These are phyloP conservation scores for Drosophila atroscutellata DNA, from an alignment of 2,888 invertebrate species.

Conservation along the genomic window DNA sequence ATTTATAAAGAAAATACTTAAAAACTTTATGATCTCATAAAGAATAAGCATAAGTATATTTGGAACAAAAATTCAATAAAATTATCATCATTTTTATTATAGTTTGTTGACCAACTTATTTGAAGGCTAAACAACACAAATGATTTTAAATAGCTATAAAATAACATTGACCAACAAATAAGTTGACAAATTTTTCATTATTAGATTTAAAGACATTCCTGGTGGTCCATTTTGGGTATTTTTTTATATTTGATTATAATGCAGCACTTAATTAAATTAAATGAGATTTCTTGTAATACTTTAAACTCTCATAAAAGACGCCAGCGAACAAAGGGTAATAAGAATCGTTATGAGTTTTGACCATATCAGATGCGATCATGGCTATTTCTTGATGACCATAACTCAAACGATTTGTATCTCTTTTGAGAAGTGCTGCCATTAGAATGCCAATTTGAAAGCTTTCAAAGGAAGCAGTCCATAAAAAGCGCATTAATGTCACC, in stretches of 20 bases:
- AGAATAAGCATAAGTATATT: background rate
- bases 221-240: background rate
- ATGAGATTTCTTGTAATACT: slow-evolving; percentile 49
- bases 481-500: slow-evolving; percentile 77
- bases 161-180: background rate
- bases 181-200: background rate
- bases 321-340: slow-evolving; percentile 33
- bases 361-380: slow-evolving; percentile 68
- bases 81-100: background rate
- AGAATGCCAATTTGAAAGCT: slow-evolving; percentile 77
- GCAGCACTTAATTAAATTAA: slow-evolving; percentile 34
- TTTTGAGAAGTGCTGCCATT: slow-evolving; percentile 79
- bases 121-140: background rate
- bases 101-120: background rate
- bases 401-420: slow-evolving; percentile 75
- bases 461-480: slow-evolving; percentile 76
- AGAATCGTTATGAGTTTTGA: slow-evolving; percentile 71
- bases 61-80: background rate
- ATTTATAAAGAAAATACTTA: background rate
- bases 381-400: slow-evolving; percentile 61
- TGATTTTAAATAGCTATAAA: background rate
- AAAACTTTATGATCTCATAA: background rate
- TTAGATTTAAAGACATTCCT: slow-evolving; percentile 1
- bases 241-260: slow-evolving; percentile 1
- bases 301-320: slow-evolving; percentile 50